Evolutionary conservation across 2,888 invertebrate species (phyloP), one percentile per base, ranked within the genome.

Genomic region (Baronia brevicornis): DNA sequence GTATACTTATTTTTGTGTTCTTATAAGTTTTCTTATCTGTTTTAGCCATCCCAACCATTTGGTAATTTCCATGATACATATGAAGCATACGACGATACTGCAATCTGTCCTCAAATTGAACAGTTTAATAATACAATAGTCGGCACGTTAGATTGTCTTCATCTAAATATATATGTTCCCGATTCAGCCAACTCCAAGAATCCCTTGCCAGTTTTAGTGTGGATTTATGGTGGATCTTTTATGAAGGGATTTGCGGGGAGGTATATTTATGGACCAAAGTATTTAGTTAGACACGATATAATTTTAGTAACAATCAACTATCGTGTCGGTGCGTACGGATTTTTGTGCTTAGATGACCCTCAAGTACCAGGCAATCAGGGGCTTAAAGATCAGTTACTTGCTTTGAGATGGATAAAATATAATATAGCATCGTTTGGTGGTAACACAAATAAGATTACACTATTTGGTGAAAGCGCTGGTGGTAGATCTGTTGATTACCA

Each of bases 121-220:
- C 33, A 38, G 15, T 36, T 62, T 54, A 8, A 27, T 3, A 29
- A 41, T 1, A 33, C 68, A n/a, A 35, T 47, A 54, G 10, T 68
- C 54, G 57, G 85, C 55, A 19, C 60, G 10, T 65, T 84, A 32
- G 84, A 87, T 44, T 90, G 90, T 41, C 72, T 90, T 0, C 87
- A 84, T 36, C 46, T 90, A 3, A 90, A 89, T 53, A 82, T 89
- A 0, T 90, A 87, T 48, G 85, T 87, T 2, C 88, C 88, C 1
- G 44, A 52, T 2, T 33, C 19, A 3, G 46, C 50, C n/a, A 48
- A 27, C 2, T 23, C 38, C 2, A 38, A 28, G 8, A 38, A 54
- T n/a, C 44, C 32, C 3, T 29, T 63, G 0, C 68, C 78, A 7
- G 59, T 78, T 2, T 43, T 74, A 6, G 64, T 78, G 1, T 75